Conservation (phyloP, 2,888 invertebrate species). For the Patella depressa region DNA sequence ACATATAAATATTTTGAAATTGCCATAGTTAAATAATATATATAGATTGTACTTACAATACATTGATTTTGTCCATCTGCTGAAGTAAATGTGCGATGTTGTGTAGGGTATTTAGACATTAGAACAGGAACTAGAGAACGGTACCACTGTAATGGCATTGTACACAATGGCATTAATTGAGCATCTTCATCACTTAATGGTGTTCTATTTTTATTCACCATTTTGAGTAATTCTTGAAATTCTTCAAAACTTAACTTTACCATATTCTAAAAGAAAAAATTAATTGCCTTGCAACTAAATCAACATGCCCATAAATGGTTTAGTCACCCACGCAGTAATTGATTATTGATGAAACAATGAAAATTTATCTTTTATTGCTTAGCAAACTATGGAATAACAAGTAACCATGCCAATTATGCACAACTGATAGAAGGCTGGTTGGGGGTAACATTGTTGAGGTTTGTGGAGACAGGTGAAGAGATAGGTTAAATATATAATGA, state of each 20-base stretch:
- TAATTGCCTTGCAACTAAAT: too few relatives aligned
- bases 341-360: too few relatives aligned
- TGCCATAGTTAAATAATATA: not conserved
- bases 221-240: constrained; percentile 77
- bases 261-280: constrained; percentile 26
- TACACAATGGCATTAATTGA: constrained; percentile 76
- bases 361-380: too few relatives aligned
- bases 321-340: too few relatives aligned
- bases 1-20: too few relatives aligned
- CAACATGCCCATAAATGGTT: too few relatives aligned
- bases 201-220: constrained; percentile 73
- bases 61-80: constrained; percentile 77
- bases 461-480: too few relatives aligned
- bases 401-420: too few relatives aligned
- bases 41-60: constrained; percentile 71
- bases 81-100: constrained; percentile 76
- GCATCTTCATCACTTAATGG: constrained; percentile 77
- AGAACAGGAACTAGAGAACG: constrained; percentile 77
- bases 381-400: too few relatives aligned
- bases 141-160: constrained; percentile 79
- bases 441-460: too few relatives aligned
- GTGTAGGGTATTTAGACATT: constrained; percentile 76
- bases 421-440: too few relatives aligned
- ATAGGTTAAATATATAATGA: too few relatives aligned
- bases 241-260: constrained; percentile 75